These are phyloP conservation scores for Pituophis catenifer DNA, from an alignment of 2,113 vertebrate genomes.

Conservation along the genomic window DNA sequence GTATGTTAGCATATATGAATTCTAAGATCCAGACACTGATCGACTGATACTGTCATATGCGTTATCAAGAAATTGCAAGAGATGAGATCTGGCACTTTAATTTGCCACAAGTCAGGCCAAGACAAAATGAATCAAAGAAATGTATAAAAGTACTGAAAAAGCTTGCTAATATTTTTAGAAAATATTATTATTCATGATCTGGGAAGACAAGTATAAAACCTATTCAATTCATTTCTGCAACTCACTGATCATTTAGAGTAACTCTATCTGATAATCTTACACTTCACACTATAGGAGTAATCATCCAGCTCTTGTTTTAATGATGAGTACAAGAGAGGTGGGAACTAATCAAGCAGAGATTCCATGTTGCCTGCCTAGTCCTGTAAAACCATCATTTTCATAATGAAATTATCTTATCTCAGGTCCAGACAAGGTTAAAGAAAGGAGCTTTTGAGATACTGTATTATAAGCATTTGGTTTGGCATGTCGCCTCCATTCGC, in stretches of 20 bases:
- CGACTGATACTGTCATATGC: not conserved
- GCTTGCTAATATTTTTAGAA: not conserved
- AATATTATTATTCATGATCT: conserved; percentile 7
- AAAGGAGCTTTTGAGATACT: conserved; percentile 32
- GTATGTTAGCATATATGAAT: not conserved
- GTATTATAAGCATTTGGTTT: conserved; percentile 18
- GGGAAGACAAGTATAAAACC: not conserved
- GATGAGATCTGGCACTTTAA: not conserved
- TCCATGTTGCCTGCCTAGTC: conserved; percentile 6
- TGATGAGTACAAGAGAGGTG: conserved; percentile 33
- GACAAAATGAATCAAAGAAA: not conserved
- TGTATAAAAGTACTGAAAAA: not conserved
- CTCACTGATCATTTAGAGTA: not conserved
- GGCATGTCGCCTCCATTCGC: conserved; percentile 29
- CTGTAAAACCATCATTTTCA: conserved; percentile 46
- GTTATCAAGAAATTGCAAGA: not conserved
- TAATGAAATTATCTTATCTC: conserved; percentile 47
- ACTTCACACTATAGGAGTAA: conserved; percentile 1
- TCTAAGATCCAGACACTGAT: not conserved
- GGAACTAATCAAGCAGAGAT: conserved; percentile 40
- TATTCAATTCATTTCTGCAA: conserved; percentile 2
- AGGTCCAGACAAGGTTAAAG: conserved; percentile 43
- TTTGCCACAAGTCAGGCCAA: not conserved
- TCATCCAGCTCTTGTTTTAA: conserved; percentile 40
- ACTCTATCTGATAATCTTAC: not conserved